phyloP scores from a whole-genome alignment of 92 coral and sea anemone genomes.

The Chrysogorgia sp. region DNA sequence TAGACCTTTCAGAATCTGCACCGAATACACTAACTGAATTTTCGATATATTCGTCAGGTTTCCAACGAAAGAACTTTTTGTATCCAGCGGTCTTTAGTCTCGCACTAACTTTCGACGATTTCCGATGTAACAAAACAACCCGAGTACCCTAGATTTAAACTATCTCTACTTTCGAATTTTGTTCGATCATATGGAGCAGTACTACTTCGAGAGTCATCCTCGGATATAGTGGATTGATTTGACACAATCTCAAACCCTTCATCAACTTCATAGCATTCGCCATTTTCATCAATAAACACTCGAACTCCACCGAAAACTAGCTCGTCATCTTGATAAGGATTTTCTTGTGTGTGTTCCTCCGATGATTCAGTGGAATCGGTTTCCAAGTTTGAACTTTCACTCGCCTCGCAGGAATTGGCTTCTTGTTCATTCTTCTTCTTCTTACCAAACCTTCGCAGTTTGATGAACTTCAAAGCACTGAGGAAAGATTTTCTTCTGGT shows the following conservation, averaged over 20 bases:
- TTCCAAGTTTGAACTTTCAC: constrained; percentile 20
- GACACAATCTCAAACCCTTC: constrained; percentile 11
- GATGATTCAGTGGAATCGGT: constrained; percentile 12
- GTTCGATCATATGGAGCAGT: not conserved
- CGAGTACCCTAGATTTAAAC: constrained; percentile 36
- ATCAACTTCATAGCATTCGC: constrained; percentile 24
- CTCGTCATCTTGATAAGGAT: constrained; percentile 14
- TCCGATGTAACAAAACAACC: constrained; percentile 31
- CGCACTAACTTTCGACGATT: no score
- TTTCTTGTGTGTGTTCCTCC: not conserved
- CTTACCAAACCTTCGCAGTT: constrained; percentile 25
- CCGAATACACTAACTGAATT: no score
- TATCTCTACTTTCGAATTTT: constrained; percentile 34
- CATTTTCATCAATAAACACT: constrained; percentile 37
- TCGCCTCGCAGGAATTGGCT: constrained; percentile 1
- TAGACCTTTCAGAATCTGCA: no score
- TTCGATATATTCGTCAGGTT: no score
- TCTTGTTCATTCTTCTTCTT: constrained; percentile 8
- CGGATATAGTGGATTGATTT: constrained; percentile 1
- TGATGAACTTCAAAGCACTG: constrained; percentile 16
- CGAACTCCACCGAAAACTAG: constrained; percentile 43
- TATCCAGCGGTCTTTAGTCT: no score
- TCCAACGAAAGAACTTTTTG: no score
- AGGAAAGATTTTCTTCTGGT: constrained; percentile 17
- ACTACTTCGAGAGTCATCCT: constrained; percentile 16